phyloP scores from a whole-genome alignment of 92 coral and sea anemone species.

The Umimayanthus kanabou region DNA sequence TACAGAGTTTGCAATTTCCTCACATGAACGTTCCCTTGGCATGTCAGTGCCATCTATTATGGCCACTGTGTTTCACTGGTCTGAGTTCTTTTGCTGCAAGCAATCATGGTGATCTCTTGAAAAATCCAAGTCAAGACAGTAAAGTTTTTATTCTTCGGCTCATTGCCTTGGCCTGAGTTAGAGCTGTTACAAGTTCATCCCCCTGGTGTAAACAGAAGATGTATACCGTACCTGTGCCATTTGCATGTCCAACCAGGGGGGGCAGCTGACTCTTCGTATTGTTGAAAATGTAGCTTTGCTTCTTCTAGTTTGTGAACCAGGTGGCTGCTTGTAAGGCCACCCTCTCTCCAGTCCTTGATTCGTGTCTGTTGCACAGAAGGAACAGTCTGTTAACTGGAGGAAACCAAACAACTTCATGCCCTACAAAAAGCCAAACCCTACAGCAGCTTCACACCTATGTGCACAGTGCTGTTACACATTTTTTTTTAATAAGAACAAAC shows the following conservation, averaged over 20 bases:
- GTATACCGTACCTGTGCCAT: conserved; percentile 99
- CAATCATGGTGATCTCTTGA: conserved; percentile 21
- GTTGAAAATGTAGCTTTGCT: conserved; percentile 82
- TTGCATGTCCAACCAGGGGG: conserved; percentile 99
- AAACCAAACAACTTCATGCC: background rate
- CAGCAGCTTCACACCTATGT: too few species aligned
- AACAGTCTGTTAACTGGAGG: background rate
- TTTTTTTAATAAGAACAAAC: too few species aligned
- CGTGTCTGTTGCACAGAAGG: conserved; percentile 66
- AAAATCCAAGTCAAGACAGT: conserved; percentile 37
- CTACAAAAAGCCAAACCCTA: too few species aligned
- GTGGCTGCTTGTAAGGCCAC: conserved; percentile 85
- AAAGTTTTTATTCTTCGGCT: conserved; percentile 34
- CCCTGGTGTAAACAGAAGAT: conserved; percentile 79
- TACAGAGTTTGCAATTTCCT: conserved; percentile 1
- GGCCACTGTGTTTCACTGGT: background rate
- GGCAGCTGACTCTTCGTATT: conserved; percentile 93
- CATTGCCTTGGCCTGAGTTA: conserved; percentile 17
- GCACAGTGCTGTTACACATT: too few species aligned
- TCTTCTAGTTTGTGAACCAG: conserved; percentile 79
- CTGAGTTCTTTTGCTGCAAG: conserved; percentile 31
- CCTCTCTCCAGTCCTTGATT: conserved; percentile 96
- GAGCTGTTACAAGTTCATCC: conserved; percentile 40
- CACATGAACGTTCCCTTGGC: background rate
- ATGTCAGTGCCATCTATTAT: conserved; percentile 20